Base-by-base conservation (phyloP, 2,888 invertebrate genomes). In the Acrobasis suavella region DNA sequence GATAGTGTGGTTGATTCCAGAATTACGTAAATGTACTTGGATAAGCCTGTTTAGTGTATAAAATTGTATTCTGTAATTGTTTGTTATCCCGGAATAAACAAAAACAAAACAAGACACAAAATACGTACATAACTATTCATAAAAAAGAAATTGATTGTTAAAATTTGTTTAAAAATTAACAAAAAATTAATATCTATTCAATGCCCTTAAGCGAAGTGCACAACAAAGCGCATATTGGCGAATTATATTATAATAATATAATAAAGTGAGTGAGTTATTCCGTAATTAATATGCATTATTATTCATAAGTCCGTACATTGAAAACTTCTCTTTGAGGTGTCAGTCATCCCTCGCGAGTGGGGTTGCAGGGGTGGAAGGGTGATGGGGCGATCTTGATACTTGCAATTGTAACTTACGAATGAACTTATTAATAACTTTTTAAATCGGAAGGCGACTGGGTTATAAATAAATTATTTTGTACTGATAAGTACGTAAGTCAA, bases 271-370 rank as follows among this genome's bases (percentile, higher is more conserved):
- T 82, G 76, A 79, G 78, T 81, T 79, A 80, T 84, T 82, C 81
- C 77, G 81, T 85, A 89, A 90, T 90, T 88, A 90, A 88, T 89
- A 46, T 46, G 46, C 46, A 46, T 46, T 46, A 46, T 46, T 46
- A 90, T 89, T 87, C 87, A 88, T 83, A 22, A 22, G 32, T 32
- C 32, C 32, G 32, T 32, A 77, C 74, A 81, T 86, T 80, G 79
- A 85, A 80, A 80, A 80, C 80, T 79, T 83, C 84, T 84, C 84
- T 83, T 87, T 91, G 84, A 87, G 76, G 73, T 83, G 90, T 90
- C 91, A 87, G 82, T 91, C 91, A 91, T 68, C 58, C 77, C 81
- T 80, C 74, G 14, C 39, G 38, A 50, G 12, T 46, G 16, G 59
- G 59, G 50, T 22, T n/a, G 46, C 14, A 42, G 17, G 12, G 12